Percentiles rank a stretch among this genome's conserved stretches.
These are phyloP conservation scores for Xiphias gladius DNA, from an alignment of 2,113 vertebrate genomes.

Conservation along the genomic window DNA sequence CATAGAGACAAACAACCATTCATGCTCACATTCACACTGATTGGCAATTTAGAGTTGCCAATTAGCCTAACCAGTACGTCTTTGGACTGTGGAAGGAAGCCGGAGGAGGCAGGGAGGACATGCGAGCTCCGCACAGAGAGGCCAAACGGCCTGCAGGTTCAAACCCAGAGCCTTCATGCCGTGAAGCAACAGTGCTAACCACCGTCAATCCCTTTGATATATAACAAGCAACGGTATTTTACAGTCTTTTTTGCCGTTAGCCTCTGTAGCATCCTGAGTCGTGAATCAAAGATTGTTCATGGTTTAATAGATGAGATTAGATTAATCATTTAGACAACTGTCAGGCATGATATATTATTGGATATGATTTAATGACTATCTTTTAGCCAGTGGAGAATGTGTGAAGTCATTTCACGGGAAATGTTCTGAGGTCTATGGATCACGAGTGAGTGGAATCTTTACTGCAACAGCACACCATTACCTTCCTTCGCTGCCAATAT, in stretches of 20 bases:
- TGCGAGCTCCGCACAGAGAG: background rate
- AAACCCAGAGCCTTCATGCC: background rate
- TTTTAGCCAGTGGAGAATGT: constrained; percentile 18
- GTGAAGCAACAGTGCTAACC: background rate
- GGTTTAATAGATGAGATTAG: constrained; percentile 64
- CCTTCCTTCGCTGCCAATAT: background rate
- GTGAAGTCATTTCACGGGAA: constrained; percentile 32
- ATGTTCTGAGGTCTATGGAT: constrained; percentile 11
- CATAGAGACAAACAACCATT: background rate
- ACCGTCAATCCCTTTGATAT: background rate
- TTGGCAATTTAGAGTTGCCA: background rate
- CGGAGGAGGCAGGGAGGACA: background rate
- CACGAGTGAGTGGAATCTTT: constrained; percentile 21
- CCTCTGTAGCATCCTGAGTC: constrained; percentile 29
- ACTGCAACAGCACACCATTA: constrained; percentile 29
- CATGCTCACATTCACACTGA: background rate
- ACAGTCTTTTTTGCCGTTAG: constrained; percentile 15
- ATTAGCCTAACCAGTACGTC: background rate
- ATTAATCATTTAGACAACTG: constrained; percentile 72
- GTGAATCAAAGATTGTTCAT: constrained; percentile 74
- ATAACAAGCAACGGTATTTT: background rate
- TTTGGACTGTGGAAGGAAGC: background rate
- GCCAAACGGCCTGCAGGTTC: background rate
- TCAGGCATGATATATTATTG: constrained; percentile 65
- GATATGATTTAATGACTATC: constrained; percentile 15